Evolutionary conservation across 2,888 invertebrate species (phyloP).

Genomic region (Hypomecis atomaria): DNA sequence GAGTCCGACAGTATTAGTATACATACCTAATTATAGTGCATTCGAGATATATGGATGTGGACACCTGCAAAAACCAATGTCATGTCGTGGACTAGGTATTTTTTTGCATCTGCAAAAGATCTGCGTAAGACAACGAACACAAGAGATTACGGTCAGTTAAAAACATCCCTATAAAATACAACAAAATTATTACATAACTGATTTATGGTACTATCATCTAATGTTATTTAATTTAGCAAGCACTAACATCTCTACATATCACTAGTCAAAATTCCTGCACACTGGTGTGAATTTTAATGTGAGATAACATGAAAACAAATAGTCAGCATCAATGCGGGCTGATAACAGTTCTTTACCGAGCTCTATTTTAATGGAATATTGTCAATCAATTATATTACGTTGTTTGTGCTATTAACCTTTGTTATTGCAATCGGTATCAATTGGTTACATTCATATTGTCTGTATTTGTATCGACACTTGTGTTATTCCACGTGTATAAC

Average conservation of each 20-base stretch:
- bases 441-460: conserved; percentile 1
- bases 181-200: no score
- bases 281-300: neutral
- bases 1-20: no score
- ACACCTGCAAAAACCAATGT: no score
- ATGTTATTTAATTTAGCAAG: no score
- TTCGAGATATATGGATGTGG: no score
- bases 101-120: no score
- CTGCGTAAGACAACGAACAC: no score
- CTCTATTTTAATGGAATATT: conserved; percentile 2
- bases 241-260: neutral
- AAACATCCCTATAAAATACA: no score
- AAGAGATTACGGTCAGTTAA: no score
- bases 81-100: no score
- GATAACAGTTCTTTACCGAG: conserved; percentile 1
- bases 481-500: conserved; percentile 19
- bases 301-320: neutral
- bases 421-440: conserved; percentile 14
- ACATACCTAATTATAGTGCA: no score
- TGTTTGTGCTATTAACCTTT: conserved; percentile 14
- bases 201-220: no score
- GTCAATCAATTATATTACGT: neutral
- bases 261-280: conserved; percentile 5
- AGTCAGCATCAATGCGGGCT: neutral
- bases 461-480: conserved; percentile 11